Conservation (phyloP, 2,888 invertebrate genomes). For the Ochropleura leucogaster region DNA sequence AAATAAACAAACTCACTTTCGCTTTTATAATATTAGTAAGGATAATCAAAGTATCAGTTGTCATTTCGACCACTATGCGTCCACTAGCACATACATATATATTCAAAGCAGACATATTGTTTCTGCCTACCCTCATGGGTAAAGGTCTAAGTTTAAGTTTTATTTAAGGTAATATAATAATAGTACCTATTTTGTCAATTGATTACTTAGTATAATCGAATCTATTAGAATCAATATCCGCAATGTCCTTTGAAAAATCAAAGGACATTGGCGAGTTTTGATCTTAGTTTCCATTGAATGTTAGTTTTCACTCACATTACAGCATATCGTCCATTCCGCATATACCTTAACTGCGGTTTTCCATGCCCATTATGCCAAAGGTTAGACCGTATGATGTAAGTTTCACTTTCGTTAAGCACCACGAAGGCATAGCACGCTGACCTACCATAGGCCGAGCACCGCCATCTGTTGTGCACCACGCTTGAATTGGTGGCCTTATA, state of each 20-base stretch:
- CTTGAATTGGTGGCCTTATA: slow-evolving; percentile 48
- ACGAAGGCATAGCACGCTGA: slow-evolving; percentile 53
- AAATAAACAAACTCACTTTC: too few relatives aligned
- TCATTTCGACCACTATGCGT: background rate
- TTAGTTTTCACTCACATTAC: slow-evolving; percentile 11
- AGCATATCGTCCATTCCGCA: slow-evolving; percentile 33
- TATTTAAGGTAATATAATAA: background rate
- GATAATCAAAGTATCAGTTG: background rate
- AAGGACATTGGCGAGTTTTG: too few relatives aligned
- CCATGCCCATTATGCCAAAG: slow-evolving; percentile 50
- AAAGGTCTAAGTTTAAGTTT: background rate
- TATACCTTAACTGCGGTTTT: slow-evolving; percentile 33
- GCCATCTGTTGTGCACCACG: slow-evolving; percentile 44
- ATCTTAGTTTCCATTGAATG: too few relatives aligned
- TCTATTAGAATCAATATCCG: too few relatives aligned
- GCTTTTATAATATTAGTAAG: too few relatives aligned
- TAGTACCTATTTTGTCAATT: background rate
- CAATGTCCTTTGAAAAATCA: too few relatives aligned
- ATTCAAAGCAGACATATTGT: background rate
- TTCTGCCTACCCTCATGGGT: background rate
- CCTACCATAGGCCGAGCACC: slow-evolving; percentile 53
- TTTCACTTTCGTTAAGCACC: slow-evolving; percentile 41
- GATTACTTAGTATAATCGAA: background rate
- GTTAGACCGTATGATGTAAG: slow-evolving; percentile 33
- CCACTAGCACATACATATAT: background rate